Percentiles rank a stretch among this genome's conserved stretches.
phyloP scores from a whole-genome alignment of 2,797 vertebrate genomes.

The Sorex maritimensis region DNA sequence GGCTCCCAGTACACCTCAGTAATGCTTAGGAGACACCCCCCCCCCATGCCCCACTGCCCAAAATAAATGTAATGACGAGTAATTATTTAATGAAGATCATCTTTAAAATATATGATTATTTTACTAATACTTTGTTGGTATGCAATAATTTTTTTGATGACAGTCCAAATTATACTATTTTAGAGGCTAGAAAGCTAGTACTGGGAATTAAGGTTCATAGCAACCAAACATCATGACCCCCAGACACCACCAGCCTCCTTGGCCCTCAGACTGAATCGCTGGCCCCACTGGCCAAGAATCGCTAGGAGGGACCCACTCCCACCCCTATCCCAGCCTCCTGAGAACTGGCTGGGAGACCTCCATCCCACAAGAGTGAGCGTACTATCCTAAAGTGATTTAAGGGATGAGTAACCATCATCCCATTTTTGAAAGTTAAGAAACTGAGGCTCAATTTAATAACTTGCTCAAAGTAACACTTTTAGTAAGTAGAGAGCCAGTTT shows the following conservation, averaged over 20 bases:
- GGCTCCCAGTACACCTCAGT: too few species aligned
- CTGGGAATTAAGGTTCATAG: too few species aligned
- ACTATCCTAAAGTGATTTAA: neutral
- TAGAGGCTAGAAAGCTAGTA: neutral
- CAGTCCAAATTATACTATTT: neutral
- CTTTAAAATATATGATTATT: neutral
- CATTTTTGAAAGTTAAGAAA: neutral
- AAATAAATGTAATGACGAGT: neutral
- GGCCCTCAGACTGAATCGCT: too few species aligned
- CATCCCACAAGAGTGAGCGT: neutral
- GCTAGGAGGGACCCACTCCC: too few species aligned
- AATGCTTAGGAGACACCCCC: too few species aligned
- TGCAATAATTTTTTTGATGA: conserved; percentile 27
- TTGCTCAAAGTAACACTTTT: neutral
- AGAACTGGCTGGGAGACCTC: too few species aligned
- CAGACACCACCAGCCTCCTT: too few species aligned
- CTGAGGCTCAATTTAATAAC: conserved; percentile 18
- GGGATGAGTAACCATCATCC: neutral
- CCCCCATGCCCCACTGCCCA: too few species aligned
- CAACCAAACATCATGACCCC: too few species aligned
- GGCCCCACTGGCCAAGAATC: too few species aligned
- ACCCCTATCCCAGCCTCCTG: too few species aligned
- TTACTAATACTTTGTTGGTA: conserved; percentile 22
- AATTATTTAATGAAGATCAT: neutral
- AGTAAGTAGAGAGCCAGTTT: neutral